Conservation (phyloP, 2,888 invertebrate genomes). For the Cinara cedri region DNA sequence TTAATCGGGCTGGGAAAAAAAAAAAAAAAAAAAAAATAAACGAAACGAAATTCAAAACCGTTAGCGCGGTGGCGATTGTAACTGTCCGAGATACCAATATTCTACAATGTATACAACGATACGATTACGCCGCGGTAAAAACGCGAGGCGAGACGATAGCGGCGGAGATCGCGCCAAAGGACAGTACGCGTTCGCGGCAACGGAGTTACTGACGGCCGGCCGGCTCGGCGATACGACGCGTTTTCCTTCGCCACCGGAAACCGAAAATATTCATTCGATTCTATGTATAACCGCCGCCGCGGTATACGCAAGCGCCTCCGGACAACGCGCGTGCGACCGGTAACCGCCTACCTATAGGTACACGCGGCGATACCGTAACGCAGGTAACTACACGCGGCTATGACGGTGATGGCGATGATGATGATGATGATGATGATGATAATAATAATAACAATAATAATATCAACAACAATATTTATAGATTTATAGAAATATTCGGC, state of each 20-base stretch:
- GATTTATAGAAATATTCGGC: no score
- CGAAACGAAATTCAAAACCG: background rate
- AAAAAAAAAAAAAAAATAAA: background rate
- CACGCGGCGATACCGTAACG: no score
- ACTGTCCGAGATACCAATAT: no score
- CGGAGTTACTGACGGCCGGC: conserved; percentile 44
- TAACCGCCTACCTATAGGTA: background rate
- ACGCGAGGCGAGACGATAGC: no score
- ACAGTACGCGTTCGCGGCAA: conserved; percentile 39
- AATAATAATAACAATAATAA: background rate
- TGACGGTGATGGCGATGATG: no score
- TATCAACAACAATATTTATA: no score
- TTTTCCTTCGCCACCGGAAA: conserved; percentile 43
- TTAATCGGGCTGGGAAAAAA: background rate
- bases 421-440: background rate
- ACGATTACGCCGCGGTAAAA: background rate
- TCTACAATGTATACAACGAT: no score
- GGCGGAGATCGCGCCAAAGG: background rate
- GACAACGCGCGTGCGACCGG: background rate
- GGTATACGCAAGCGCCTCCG: background rate
- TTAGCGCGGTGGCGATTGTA: background rate
- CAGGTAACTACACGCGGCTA: no score
- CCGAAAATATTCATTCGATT: background rate
- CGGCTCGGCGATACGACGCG: conserved; percentile 6
- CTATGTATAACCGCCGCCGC: background rate